Conservation (phyloP, 2,797 vertebrate genomes). For the Hydrolagus colliei region DNA sequence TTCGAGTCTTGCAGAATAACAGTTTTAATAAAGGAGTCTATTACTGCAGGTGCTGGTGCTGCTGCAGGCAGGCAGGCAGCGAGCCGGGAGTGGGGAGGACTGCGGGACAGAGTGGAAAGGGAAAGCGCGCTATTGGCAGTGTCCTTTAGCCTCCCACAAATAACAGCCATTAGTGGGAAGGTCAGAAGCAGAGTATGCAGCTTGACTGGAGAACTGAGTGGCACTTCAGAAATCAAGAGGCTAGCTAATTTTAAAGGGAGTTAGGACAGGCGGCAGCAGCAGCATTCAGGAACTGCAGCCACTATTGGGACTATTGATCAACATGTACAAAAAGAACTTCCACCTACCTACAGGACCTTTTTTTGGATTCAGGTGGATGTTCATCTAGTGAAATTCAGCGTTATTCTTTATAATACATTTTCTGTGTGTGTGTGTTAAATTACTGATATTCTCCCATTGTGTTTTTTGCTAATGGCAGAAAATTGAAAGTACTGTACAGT, state of each 20-base stretch:
- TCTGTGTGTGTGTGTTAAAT: slow-evolving; percentile 38
- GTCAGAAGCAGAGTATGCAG: slow-evolving; percentile 85
- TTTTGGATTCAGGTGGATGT: slow-evolving; percentile 68
- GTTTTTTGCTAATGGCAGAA: slow-evolving; percentile 67
- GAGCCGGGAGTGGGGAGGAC: slow-evolving; percentile 47
- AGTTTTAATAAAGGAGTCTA: slow-evolving; percentile 98
- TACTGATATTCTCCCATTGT: slow-evolving; percentile 61
- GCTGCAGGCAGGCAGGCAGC: slow-evolving; percentile 48
- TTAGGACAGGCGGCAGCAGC: slow-evolving; percentile 74
- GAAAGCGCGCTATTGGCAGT: slow-evolving; percentile 69
- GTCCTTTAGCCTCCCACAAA: slow-evolving; percentile 84
- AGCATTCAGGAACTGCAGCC: slow-evolving; percentile 62
- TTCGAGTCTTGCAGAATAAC: slow-evolving; percentile 97
- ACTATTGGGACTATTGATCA: slow-evolving; percentile 63
- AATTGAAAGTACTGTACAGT: slow-evolving; percentile 50
- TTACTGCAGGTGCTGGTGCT: slow-evolving; percentile 75
- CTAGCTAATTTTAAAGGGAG: slow-evolving; percentile 77
- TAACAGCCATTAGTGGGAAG: slow-evolving; percentile 92
- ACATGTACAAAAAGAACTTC: slow-evolving; percentile 32
- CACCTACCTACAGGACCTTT: slow-evolving; percentile 42
- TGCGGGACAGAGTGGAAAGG: slow-evolving; percentile 51
- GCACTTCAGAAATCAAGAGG: slow-evolving; percentile 90
- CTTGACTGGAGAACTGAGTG: slow-evolving; percentile 87
- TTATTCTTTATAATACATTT: slow-evolving; percentile 43
- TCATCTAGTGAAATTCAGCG: slow-evolving; percentile 58